phyloP scores from a whole-genome alignment of 2,113 vertebrate species.

The Himantopus leucocephalus region DNA sequence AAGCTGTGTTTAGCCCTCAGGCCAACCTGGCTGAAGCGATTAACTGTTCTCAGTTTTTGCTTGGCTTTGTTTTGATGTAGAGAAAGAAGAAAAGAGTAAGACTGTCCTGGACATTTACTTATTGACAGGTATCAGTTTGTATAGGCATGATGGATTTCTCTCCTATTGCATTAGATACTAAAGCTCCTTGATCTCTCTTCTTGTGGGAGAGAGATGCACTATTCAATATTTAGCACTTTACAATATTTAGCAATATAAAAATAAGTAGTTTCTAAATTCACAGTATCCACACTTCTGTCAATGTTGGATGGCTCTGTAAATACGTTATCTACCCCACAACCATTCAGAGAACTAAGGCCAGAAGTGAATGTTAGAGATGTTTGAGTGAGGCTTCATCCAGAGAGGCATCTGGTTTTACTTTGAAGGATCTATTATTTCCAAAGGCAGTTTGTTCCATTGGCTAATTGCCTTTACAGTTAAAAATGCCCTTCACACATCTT shows the following conservation, averaged over 20 bases:
- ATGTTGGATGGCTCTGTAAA: background rate
- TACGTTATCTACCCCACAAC: background rate
- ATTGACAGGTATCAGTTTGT: background rate
- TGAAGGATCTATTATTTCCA: background rate
- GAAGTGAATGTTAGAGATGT: background rate
- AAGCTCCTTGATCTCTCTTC: background rate
- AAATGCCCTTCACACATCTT: background rate
- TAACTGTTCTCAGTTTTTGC: background rate
- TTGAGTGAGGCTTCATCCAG: background rate
- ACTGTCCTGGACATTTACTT: background rate
- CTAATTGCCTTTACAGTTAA: background rate
- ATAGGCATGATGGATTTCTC: background rate
- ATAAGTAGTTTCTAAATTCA: background rate
- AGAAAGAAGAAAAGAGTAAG: background rate
- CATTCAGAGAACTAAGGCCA: background rate
- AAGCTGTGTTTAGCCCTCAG: background rate
- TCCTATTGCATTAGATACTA: background rate
- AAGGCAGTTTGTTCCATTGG: background rate
- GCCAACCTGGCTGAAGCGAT: background rate
- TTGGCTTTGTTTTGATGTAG: background rate
- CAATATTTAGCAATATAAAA: background rate
- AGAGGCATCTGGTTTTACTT: background rate
- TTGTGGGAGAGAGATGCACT: background rate
- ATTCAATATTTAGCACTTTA: background rate
- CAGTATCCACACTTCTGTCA: background rate